phyloP scores from a whole-genome alignment of 2,888 invertebrate genomes.

The Tetranychus piercei region DNA sequence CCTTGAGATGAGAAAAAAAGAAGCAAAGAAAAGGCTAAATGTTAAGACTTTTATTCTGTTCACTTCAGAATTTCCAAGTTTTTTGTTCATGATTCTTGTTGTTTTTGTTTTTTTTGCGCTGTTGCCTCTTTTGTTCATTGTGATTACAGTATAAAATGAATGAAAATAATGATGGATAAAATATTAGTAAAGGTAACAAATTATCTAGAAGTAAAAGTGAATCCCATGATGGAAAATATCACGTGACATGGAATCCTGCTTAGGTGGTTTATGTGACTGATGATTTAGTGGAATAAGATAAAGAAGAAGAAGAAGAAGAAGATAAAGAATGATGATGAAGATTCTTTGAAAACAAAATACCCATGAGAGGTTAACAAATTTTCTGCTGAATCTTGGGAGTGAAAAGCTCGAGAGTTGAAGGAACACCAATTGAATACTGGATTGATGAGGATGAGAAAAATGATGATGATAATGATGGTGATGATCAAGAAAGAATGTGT shows the following conservation, averaged over 20 bases:
- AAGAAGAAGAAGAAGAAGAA: not conserved
- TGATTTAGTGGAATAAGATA: not conserved
- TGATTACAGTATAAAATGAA: not conserved
- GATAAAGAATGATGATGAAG: not conserved
- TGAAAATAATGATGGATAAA: slow-evolving; percentile 1
- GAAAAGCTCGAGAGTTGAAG: not conserved
- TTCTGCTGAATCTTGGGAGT: not conserved
- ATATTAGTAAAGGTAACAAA: not conserved
- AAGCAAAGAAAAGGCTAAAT: not conserved
- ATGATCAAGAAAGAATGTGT: not conserved
- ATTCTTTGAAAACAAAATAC: not conserved
- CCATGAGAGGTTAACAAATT: not conserved
- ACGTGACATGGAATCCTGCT: not conserved
- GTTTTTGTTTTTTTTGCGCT: too few species aligned
- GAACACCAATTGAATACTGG: not conserved
- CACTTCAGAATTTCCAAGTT: not conserved
- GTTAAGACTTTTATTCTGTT: not conserved
- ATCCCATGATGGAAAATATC: not conserved
- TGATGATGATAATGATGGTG: not conserved
- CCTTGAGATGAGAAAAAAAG: not conserved
- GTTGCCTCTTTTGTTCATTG: not conserved
- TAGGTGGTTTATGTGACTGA: not conserved
- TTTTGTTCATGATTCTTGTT: too few species aligned
- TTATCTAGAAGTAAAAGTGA: not conserved
- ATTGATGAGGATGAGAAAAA: not conserved